These are phyloP conservation scores for Bellardia pandia DNA, from an alignment of 2,888 invertebrate species.

Conservation along the genomic window DNA sequence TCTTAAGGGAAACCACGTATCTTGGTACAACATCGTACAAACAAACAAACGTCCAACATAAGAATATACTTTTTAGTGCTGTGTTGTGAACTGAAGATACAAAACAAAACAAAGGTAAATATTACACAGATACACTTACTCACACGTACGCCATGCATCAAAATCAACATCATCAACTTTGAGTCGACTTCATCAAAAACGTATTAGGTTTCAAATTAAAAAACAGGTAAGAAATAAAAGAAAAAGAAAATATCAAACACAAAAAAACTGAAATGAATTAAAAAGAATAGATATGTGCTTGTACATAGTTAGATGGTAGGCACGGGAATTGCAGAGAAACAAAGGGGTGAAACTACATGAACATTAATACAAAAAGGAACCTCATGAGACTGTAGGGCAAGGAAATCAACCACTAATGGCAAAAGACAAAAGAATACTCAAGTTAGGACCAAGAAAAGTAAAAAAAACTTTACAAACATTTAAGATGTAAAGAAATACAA, in stretches of 20 bases:
- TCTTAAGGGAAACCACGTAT: constrained; percentile 24
- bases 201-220: constrained; percentile 75
- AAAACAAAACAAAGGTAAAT: constrained; percentile 34
- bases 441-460: background rate
- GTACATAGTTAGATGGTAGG: background rate
- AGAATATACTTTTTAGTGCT: background rate
- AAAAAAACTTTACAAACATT: constrained; percentile 9
- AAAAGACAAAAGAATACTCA: constrained; percentile 46
- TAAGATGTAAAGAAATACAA: background rate
- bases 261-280: constrained; percentile 37
- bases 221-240: constrained; percentile 64
- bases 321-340: constrained; percentile 40
- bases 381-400: constrained; percentile 57
- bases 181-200: constrained; percentile 75
- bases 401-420: constrained; percentile 49
- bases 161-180: constrained; percentile 69
- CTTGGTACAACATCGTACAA: background rate
- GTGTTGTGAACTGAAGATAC: constrained; percentile 3
- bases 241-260: background rate
- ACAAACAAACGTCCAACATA: background rate
- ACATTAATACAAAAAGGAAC: constrained; percentile 42
- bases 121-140: constrained; percentile 1
- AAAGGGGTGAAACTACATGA: constrained; percentile 48
- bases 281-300: constrained; percentile 20
- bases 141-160: constrained; percentile 28